Conservation (phyloP, 1,140 invertebrate genomes). For the Zaprionus africanus region DNA sequence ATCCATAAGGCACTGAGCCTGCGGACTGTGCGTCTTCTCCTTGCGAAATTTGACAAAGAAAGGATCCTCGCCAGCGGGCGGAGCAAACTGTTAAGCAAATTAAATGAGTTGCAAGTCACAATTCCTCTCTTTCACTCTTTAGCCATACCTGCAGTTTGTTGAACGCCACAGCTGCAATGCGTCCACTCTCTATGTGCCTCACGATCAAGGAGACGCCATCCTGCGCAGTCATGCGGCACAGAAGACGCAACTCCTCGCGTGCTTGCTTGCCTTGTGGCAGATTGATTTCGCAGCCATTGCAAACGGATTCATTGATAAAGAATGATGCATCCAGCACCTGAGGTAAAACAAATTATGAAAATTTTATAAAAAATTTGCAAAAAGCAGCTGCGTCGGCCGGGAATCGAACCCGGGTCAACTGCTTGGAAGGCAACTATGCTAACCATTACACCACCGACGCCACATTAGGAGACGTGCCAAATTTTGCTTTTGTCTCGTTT, state of each 20-base stretch:
- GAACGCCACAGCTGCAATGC: conserved; percentile 87
- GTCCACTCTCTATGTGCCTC: conserved; percentile 84
- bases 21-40: conserved; percentile 85
- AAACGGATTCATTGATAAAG: conserved; percentile 86
- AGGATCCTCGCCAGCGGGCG: conserved; percentile 84
- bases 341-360: conserved; percentile 41
- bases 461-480: background rate
- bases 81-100: conserved; percentile 53
- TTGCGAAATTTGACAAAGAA: conserved; percentile 87
- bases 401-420: conserved; percentile 94
- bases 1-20: conserved; percentile 86
- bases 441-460: conserved; percentile 91
- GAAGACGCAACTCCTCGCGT: conserved; percentile 86
- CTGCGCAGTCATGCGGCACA: conserved; percentile 86
- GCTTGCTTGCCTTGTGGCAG: conserved; percentile 85
- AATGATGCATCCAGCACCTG: conserved; percentile 86
- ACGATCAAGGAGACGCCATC: conserved; percentile 88
- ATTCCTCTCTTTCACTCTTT: background rate
- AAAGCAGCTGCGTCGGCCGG: conserved; percentile 86
- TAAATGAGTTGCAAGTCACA: background rate
- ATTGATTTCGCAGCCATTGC: conserved; percentile 85
- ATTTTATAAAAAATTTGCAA: conserved; percentile 22
- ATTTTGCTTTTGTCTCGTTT: conserved; percentile 27
- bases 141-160: conserved; percentile 88
- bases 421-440: conserved; percentile 95